phyloP scores from a whole-genome alignment of 2,888 invertebrate species.

The Clitarchus hookeri region DNA sequence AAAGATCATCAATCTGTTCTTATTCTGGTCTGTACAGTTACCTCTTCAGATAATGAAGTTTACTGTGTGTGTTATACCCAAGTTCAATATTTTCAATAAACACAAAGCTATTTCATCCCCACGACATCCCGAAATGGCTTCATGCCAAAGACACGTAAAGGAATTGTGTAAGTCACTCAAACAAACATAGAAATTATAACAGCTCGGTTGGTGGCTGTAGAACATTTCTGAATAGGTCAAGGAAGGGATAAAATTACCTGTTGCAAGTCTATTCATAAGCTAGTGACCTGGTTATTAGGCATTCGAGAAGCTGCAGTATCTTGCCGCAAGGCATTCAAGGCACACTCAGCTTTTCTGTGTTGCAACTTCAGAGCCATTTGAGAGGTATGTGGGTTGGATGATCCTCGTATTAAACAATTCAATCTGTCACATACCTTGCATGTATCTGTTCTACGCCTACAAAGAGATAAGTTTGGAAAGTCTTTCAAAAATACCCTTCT shows the following conservation, averaged over 20 bases:
- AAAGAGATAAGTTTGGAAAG: too few species aligned
- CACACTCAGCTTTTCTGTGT: not conserved
- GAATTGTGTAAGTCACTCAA: not conserved
- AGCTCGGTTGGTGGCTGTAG: not conserved
- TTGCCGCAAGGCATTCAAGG: not conserved
- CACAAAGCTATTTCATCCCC: not conserved
- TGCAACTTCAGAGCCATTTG: not conserved
- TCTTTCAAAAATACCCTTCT: too few species aligned
- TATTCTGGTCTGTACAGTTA: not conserved
- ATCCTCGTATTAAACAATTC: not conserved
- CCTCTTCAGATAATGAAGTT: not conserved
- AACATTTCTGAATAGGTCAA: not conserved
- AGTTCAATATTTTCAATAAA: slow-evolving; percentile 15
- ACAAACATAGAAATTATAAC: not conserved
- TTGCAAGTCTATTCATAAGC: not conserved
- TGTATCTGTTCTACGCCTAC: not conserved
- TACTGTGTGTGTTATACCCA: not conserved
- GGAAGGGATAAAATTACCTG: not conserved
- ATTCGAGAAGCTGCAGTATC: not conserved
- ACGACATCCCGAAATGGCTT: not conserved
- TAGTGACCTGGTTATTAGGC: not conserved
- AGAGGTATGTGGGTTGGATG: not conserved
- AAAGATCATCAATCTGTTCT: not conserved
- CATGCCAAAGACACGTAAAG: slow-evolving; percentile 1
- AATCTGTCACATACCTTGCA: slow-evolving; percentile 15